Base-by-base conservation (phyloP, 2,113 vertebrate species). In the Patagioenas fasciata region DNA sequence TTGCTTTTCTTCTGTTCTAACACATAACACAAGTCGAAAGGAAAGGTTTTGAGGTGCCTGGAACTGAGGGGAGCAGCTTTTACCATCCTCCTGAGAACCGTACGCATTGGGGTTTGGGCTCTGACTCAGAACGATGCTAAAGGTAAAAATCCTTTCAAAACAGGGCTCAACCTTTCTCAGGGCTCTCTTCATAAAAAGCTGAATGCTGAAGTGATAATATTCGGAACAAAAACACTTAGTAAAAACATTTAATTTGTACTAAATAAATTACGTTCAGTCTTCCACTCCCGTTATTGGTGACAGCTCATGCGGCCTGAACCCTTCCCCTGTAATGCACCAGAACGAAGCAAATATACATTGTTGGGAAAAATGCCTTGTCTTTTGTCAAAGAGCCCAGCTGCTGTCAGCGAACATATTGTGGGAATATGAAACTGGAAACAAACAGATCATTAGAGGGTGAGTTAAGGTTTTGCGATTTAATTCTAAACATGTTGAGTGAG, bases 401-500 rank as follows among this genome's bases (percentile, higher is more conserved):
- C 93, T 96, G 95, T 97, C 95, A 97, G 93, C 95, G 92, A 95
- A 81, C 93, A 92, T 89, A 95, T 95, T 94, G 85, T 96, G 95
- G 92, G 93, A 94, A 96, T 93, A 96, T 72, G 88, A 80, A 92
- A 90, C 90, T 93, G 92, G 96, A 95, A 96, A 95, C 95, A 96
- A 96, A 94, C 96, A 96, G 95, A 94, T 96, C 95, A 81, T 95
- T 97, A 96, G 85, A 95, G 95, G 92, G 95, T 93, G 92, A 96
- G 83, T 96, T 97, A 95, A 96, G 91, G 93, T 88, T 97, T 93
- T 36, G 57, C 75, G 92, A 96, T 84, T 96, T 93, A 95, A 96
- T 95, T 94, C 92, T 94, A 84, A 96, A 88, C 93, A 94, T 89
- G 88, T 79, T 96, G 93, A 96, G 83, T 90, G 95, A 97, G 65